Conservation (phyloP, 2,113 vertebrate species). For the Chinchilla lanigera region DNA sequence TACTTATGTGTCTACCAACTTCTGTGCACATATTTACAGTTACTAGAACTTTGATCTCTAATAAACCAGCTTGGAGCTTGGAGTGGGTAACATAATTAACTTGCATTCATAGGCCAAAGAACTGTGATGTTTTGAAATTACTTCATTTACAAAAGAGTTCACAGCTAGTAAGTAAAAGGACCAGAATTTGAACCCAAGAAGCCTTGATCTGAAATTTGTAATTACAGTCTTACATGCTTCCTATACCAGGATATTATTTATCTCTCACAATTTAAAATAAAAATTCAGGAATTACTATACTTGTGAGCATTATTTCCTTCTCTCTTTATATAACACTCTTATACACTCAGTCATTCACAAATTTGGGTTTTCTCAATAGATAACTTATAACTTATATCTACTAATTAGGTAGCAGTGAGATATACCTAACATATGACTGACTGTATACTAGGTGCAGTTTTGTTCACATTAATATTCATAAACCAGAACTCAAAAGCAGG, state of each 20-base stretch:
- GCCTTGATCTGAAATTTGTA: not conserved
- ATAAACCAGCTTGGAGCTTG: not conserved
- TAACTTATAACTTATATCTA: not conserved
- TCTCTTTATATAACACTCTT: not conserved
- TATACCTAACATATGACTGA: not conserved
- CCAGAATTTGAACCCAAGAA: not conserved
- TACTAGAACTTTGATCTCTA: not conserved
- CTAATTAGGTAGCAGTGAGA: not conserved
- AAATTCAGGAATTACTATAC: not conserved
- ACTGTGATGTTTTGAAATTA: not conserved
- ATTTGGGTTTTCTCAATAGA: not conserved
- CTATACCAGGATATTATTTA: not conserved
- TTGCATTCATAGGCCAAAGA: not conserved
- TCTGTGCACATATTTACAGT: not conserved
- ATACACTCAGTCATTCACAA: not conserved
- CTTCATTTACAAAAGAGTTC: not conserved
- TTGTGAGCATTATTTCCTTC: not conserved
- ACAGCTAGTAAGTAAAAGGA: not conserved
- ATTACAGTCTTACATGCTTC: not conserved
- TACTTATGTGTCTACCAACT: not conserved
- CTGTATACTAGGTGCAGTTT: not conserved
- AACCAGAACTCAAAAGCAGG: not conserved
- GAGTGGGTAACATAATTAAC: not conserved
- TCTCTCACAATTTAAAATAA: not conserved
- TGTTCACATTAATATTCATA: conserved; percentile 53